These are phyloP conservation scores for Nomada fucata DNA, from an alignment of 2,888 invertebrate genomes.

Conservation along the genomic window DNA sequence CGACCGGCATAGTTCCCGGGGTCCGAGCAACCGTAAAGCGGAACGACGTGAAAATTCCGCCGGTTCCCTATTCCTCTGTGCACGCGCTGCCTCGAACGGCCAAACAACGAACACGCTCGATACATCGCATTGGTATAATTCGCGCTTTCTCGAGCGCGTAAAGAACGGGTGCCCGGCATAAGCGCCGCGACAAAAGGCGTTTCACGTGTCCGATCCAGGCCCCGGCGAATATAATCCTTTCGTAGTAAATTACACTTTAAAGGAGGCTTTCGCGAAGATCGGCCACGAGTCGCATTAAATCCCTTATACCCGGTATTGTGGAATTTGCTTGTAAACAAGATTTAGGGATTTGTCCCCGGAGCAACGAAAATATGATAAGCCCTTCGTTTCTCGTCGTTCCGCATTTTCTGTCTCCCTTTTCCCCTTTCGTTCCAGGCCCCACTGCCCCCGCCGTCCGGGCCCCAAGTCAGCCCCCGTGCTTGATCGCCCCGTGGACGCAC, in stretches of 20 bases:
- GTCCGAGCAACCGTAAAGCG: not conserved
- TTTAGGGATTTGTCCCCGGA: slow-evolving; percentile 80
- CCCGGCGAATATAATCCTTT: slow-evolving; percentile 78
- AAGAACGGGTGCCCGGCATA: slow-evolving; percentile 64
- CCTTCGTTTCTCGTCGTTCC: slow-evolving; percentile 60
- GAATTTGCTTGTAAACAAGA: slow-evolving; percentile 82
- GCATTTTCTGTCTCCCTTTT: slow-evolving; percentile 7
- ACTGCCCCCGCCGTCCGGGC: too few relatives aligned
- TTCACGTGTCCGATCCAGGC: slow-evolving; percentile 57
- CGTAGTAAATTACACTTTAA: slow-evolving; percentile 80
- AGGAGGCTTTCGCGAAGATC: slow-evolving; percentile 74
- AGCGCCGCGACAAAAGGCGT: slow-evolving; percentile 61
- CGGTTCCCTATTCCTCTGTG: not conserved
- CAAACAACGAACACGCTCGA: slow-evolving; percentile 24
- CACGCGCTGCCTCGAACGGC: not conserved
- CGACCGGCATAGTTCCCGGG: not conserved
- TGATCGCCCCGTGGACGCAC: slow-evolving; percentile 16
- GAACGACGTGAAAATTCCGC: not conserved
- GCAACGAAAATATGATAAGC: slow-evolving; percentile 77
- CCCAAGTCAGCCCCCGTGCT: not conserved
- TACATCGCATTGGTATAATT: slow-evolving; percentile 64
- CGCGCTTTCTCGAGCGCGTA: slow-evolving; percentile 67
- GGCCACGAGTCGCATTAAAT: slow-evolving; percentile 74
- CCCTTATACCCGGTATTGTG: slow-evolving; percentile 76
- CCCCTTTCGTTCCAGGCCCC: not conserved